These are phyloP conservation scores for Malurus leucopterus DNA, from an alignment of 2,797 vertebrate species.

Conservation along the genomic window DNA sequence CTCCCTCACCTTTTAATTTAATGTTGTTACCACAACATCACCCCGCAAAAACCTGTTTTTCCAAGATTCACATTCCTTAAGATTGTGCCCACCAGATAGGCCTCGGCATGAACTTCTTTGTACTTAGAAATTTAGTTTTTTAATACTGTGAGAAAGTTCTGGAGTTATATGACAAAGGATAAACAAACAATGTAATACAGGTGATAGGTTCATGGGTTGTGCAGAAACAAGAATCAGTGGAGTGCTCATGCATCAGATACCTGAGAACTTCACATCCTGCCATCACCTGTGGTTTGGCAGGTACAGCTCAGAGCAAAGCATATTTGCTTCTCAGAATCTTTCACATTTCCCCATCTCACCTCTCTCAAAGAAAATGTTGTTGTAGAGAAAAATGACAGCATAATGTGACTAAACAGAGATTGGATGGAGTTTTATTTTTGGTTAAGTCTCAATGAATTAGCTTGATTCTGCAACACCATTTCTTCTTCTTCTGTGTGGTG, in stretches of 20 bases:
- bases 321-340: neutral
- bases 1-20: neutral
- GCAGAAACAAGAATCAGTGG: neutral
- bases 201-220: neutral
- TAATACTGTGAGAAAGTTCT: neutral
- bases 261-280: neutral
- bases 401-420: neutral
- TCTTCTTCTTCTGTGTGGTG: neutral
- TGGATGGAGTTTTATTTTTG: neutral
- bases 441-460: neutral
- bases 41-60: neutral
- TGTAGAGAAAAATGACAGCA: neutral
- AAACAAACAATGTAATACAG: neutral
- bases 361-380: neutral
- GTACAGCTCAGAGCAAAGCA: neutral
- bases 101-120: neutral
- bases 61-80: neutral
- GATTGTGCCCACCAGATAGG: neutral
- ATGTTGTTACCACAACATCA: neutral
- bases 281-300: neutral
- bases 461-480: neutral
- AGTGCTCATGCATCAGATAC: neutral
- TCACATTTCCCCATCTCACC: neutral
- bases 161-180: neutral
- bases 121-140: neutral